A percentile compares a stretch with the other conserved stretches of the same genome.
Evolutionary conservation across 2,797 vertebrate genomes (phyloP).

Genomic region (Syncerus caffer): DNA sequence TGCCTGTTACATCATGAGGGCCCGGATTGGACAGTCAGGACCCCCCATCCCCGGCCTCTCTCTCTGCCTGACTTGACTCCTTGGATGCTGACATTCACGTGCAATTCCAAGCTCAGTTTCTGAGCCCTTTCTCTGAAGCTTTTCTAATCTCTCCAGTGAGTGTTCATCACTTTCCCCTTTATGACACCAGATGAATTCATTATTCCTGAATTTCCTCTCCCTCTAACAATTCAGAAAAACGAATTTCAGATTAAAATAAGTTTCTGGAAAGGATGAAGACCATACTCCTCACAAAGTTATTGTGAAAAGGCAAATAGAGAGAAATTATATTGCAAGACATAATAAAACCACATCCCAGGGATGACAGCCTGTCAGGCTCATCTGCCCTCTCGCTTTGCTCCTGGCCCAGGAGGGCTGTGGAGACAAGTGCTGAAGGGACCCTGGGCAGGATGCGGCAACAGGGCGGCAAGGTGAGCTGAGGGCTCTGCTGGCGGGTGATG

Average conservation of each 20-base stretch:
- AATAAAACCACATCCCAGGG: background rate
- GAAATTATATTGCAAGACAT: background rate
- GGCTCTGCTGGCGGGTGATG: background rate
- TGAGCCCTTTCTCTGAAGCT: background rate
- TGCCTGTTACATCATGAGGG: fast-evolving
- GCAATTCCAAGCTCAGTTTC: background rate
- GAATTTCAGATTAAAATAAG: background rate
- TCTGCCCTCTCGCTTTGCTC: background rate
- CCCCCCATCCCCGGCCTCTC: fast-evolving
- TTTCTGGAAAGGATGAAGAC: background rate
- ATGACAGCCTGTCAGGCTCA: background rate
- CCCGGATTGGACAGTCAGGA: fast-evolving
- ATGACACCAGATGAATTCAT: background rate
- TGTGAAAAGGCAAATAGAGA: background rate
- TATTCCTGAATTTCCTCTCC: background rate
- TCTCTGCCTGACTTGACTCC: background rate
- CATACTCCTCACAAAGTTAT: background rate
- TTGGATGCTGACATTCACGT: background rate
- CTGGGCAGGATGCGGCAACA: fast-evolving
- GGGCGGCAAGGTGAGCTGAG: background rate
- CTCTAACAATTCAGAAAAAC: background rate
- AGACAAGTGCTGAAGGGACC: fast-evolving
- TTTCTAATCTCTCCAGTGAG: background rate
- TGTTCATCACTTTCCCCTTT: background rate
- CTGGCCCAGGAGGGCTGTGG: background rate